These are phyloP conservation scores for Caenorhabditis auriculariae DNA, from an alignment of 2,888 invertebrate genomes.

Conservation along the genomic window DNA sequence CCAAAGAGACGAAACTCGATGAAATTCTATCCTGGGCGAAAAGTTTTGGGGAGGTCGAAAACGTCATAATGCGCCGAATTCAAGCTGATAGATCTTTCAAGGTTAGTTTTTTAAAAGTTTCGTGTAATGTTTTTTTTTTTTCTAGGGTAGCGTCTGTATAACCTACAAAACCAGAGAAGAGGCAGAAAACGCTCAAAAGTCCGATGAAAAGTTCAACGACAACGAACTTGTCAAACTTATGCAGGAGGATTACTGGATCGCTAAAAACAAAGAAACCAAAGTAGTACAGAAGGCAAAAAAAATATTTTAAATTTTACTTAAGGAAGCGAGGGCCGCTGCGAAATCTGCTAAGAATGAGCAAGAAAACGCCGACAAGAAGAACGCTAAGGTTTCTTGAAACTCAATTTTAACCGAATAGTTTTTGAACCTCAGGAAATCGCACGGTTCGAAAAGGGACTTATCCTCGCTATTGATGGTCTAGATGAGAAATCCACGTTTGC, in stretches of 20 bases:
- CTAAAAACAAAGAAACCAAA: constrained; percentile 46
- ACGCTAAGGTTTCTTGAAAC: constrained; percentile 15
- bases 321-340: constrained; percentile 40
- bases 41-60: constrained; percentile 74
- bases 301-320: neutral
- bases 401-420: neutral
- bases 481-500: constrained; percentile 26
- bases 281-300: neutral
- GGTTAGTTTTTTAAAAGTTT: constrained; percentile 35
- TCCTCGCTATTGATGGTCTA: constrained; percentile 49
- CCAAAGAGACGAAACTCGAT: constrained; percentile 71
- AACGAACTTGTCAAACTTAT: constrained; percentile 62
- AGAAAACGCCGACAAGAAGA: constrained; percentile 37
- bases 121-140: neutral
- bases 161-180: constrained; percentile 81
- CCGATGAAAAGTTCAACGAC: constrained; percentile 73
- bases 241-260: constrained; percentile 60
- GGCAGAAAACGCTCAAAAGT: constrained; percentile 76
- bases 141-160: constrained; percentile 84
- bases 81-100: constrained; percentile 57
- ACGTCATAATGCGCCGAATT: constrained; percentile 68
- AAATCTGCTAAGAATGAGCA: constrained; percentile 36
- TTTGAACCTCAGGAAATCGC: constrained; percentile 17
- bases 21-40: constrained; percentile 76
- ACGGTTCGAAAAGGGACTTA: constrained; percentile 52